A percentile compares a stretch with the other conserved stretches of the same genome.
These are phyloP conservation scores for Capitulum mitella DNA, from an alignment of 2,888 invertebrate species.

Conservation along the genomic window DNA sequence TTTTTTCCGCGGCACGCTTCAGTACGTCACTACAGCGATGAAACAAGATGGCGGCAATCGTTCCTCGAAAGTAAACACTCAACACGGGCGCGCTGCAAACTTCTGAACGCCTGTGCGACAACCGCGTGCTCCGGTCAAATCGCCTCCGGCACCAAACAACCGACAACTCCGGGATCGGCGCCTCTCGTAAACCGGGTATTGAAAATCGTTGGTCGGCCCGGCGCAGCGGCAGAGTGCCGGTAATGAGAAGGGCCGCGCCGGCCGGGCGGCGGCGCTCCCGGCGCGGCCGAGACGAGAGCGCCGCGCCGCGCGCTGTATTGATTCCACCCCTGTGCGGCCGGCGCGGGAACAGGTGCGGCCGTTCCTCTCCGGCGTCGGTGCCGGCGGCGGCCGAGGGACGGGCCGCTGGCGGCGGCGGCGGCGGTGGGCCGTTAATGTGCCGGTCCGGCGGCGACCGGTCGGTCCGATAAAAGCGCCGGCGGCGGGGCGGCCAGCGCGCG, in stretches of 20 bases:
- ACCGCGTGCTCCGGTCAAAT: neutral
- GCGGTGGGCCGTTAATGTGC: neutral
- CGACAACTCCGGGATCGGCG: neutral
- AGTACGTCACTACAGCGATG: too few relatives aligned
- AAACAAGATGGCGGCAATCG: neutral
- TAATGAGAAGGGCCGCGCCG: too few relatives aligned
- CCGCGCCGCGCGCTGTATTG: neutral
- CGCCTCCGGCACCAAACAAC: neutral
- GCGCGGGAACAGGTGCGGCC: slow-evolving; percentile 2
- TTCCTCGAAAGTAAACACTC: neutral
- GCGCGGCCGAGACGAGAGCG: neutral
- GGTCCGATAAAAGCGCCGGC: neutral
- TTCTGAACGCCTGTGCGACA: neutral
- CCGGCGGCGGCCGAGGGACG: neutral
- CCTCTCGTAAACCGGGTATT: neutral
- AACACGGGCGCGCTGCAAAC: neutral
- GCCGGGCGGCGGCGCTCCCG: too few relatives aligned
- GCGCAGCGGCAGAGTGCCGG: neutral
- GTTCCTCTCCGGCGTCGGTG: neutral
- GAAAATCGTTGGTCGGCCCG: neutral
- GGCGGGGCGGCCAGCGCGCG: neutral
- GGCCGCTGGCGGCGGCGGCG: too few relatives aligned
- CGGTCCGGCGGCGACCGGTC: neutral
- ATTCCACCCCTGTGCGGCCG: too few relatives aligned
- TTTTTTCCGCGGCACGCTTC: too few relatives aligned